Base-by-base conservation (phyloP, 1,140 invertebrate genomes). In the Oedothorax gibbosus region DNA sequence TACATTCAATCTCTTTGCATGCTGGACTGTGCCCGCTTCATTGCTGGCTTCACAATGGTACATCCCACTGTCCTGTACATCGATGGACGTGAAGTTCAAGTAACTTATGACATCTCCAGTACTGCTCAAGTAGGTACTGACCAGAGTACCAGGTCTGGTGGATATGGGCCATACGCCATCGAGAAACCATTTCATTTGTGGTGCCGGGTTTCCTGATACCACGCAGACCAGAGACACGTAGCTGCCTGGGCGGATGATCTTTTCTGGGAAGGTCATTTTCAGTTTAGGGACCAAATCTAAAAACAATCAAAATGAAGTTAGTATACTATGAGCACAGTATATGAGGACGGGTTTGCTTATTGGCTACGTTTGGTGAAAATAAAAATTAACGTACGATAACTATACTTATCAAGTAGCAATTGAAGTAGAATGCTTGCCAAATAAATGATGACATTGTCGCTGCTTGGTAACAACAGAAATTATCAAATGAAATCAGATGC, bases 41-140 rank as follows among this genome's bases (percentile, higher is more conserved):
- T 98, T 98, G 83, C 93, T 93, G 0, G 96, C 96, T 11, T 93
- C 93, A 89, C 97, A 98, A 21, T 94, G 93, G 89, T 97, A 98
- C 89, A 97, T 94, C 14, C 97, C 97, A 72, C 97, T 96, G 90
- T 98, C 96, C 91, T 57, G 56, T 5, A 66, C 78, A 18, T 89
- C 82, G 0, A 90, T 88, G 20, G 87, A 93, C 86, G 95, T 95
- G 87, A 98, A 95, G 91, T 98, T 98, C 86, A 98, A 94, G 91
- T 97, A 96, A 88, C 96, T 97, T 89, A 98, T 95, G 66, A 98
- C 96, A 88, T 96, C 95, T 62, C 95, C 85, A 49, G 21, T 69
- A 89, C 97, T 95, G 87, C 96, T 96, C 90, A 97, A 94, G 10
- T 95, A 93, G 51, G 71, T 86, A 5, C 96, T 97, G 80, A 97